phyloP scores from a whole-genome alignment of 2,113 vertebrate species.

The Dolichallabes microphthalmus region DNA sequence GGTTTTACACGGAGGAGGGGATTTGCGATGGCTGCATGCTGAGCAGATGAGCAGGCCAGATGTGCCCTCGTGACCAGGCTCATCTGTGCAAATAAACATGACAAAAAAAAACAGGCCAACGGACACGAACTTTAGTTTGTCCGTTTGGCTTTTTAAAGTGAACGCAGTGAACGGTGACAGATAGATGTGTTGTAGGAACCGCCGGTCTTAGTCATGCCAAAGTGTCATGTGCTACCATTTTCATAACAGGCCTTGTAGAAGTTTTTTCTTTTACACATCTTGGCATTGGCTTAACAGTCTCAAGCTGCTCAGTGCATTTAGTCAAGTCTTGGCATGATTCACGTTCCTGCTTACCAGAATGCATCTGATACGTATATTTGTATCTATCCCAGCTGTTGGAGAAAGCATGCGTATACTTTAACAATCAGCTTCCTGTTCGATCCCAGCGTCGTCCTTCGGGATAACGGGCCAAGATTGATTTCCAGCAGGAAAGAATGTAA shows the following conservation, averaged over 20 bases:
- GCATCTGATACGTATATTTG: not conserved
- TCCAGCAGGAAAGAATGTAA: not conserved
- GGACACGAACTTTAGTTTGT: not conserved
- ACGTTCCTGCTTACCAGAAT: constrained; percentile 10
- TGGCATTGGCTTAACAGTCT: not conserved
- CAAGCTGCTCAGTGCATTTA: not conserved
- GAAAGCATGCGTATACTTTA: constrained; percentile 30
- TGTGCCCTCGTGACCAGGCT: constrained; percentile 46
- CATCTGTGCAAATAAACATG: constrained; percentile 41
- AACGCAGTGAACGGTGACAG: not conserved
- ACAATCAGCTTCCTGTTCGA: constrained; percentile 20
- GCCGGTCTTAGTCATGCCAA: constrained; percentile 17
- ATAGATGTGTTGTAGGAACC: not conserved
- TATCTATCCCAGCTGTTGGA: not conserved
- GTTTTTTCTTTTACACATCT: not conserved
- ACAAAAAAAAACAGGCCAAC: constrained; percentile 18
- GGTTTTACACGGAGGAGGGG: constrained; percentile 31
- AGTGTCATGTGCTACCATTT: not conserved
- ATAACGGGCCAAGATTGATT: not conserved
- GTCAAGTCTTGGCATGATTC: not conserved
- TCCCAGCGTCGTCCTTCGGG: not conserved
- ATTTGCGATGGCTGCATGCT: constrained; percentile 47
- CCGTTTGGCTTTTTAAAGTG: not conserved
- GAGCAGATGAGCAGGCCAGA: constrained; percentile 55
- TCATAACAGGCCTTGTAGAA: not conserved